Base-by-base conservation (phyloP, 2,888 invertebrate genomes). In the Nephrocerus scutellatus region DNA sequence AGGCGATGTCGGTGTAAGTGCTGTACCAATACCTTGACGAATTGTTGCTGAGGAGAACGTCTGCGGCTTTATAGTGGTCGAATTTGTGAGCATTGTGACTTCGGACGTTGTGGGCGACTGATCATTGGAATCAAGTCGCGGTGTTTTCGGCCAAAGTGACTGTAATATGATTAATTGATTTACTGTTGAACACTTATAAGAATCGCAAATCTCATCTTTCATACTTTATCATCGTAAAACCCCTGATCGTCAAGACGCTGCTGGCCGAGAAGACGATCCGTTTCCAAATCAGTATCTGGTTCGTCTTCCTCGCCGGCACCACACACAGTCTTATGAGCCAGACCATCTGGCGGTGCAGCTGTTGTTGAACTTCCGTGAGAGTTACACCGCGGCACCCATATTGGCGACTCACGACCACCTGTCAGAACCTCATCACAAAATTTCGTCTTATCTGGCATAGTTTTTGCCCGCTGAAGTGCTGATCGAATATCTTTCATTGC, bases 211-310 rank as follows among this genome's bases (percentile, higher is more conserved):
- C n/a, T n/a, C n/a, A n/a, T 22, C 24, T 10, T 23, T 29, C 40
- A 23, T 26, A 66, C 67, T 54, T 89, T 62, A 33, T 67, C 89
- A 55, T 86, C 86, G 57, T 84, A 90, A 68, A 87, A 89, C 35
- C 88, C 86, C 63, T 86, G 86, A 63, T 90, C 89, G 56, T 89
- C 88, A n/a, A 86, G 84, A 53, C 90, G 74, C 65, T 93, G 93
- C 63, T 95, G 92, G 2, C 93, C 93, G 35, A 96, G 75, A 44
- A 96, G 72, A 54, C 93, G 76, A 71, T 96, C 96, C n/a, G 96
- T 96, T 72, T 96, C 96, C 52, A 95, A 79, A 70, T 97, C 96
- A 0, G 96, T 96, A 62, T 96, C 96, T n/a, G 91, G 90, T 70
- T 91, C 91, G 63, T 84, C 87, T 74, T 71, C 62, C 49, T 82